Base-by-base conservation (phyloP, 2,113 vertebrate genomes). In the Atractosteus spatula region DNA sequence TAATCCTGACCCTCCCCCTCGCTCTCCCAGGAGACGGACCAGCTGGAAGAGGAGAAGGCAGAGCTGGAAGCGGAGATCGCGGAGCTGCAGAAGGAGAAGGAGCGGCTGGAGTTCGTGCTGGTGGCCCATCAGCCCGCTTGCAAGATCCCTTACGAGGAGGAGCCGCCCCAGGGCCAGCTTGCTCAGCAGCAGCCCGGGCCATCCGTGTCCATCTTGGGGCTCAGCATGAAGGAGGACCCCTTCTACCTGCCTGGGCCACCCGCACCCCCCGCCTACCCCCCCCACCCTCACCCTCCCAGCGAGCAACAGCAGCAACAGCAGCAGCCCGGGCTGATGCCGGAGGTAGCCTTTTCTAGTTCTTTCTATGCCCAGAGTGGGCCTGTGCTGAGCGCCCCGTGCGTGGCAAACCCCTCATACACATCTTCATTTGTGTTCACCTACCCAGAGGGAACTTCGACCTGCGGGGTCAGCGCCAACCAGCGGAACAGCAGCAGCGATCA, bases 371-470 rank as follows among this genome's bases (percentile, higher is more conserved):
- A 91, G 77, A 92, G 89, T 86, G 92, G 92, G 89, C 88, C 87
- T 41, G 83, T 84, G 82, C 88, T 88, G 85, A 90, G 90, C 81
- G 88, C 90, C 88, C 91, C 90, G 56, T 94, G 92, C 91, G 90
- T 94, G 14, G 89, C 92, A 94, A 96, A 93, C 94, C 90, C 95
- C 87, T 94, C 96, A 94, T 96, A 94, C 90, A 96, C 96, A 87
- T 97, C 96, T 95, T 94, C 97, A 94, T 99, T 99, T 97, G 96
- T 99, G 88, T 97, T 97, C 95, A 97, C 95, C 95, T 96, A 95
- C 94, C 97, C 97, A 96, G 97, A 99, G 94, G 95, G 94, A 95
- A 87, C n/a, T 6, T 70, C 88, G 74, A 78, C 92, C 85, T 97
- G 96, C 82, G 93, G 96, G 92, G 91, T 92, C 91, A 91, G 91